These are phyloP conservation scores for Illadopsis cleaveri DNA, from an alignment of 2,113 vertebrate species.

Conservation along the genomic window DNA sequence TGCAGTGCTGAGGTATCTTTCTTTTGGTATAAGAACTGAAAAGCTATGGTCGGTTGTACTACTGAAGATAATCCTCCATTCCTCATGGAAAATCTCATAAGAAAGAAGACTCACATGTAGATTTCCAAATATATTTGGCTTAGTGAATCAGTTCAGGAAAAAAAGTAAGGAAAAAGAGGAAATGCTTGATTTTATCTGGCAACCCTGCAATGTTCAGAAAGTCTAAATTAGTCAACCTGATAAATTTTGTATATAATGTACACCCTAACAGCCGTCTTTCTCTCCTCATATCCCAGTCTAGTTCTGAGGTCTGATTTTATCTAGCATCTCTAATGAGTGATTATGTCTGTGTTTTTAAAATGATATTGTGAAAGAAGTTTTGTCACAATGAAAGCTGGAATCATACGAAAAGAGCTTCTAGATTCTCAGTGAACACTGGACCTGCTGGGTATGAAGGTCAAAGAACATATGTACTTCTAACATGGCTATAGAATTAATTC, in stretches of 20 bases:
- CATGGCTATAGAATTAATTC: neutral
- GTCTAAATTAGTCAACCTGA: neutral
- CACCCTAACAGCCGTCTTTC: neutral
- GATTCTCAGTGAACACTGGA: neutral
- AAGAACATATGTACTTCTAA: neutral
- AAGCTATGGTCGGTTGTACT: neutral
- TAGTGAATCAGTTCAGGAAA: neutral
- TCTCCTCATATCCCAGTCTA: neutral
- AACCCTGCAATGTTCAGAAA: neutral
- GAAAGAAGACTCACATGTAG: neutral
- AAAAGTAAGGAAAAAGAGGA: neutral
- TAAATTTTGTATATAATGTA: neutral
- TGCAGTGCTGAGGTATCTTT: neutral
- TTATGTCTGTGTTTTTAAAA: neutral
- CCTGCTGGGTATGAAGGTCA: neutral
- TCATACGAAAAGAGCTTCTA: neutral
- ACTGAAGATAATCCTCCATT: neutral
- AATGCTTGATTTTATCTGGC: neutral
- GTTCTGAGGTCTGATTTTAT: neutral
- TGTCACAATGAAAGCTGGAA: neutral
- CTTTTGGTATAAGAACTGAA: neutral
- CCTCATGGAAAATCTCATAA: neutral
- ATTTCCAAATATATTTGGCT: neutral
- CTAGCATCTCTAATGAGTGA: neutral
- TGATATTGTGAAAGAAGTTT: neutral